Evolutionary conservation across 2,888 invertebrate genomes (phyloP), one percentile per base, ranked within the genome.

Genomic region (Heteropelma amictum): DNA sequence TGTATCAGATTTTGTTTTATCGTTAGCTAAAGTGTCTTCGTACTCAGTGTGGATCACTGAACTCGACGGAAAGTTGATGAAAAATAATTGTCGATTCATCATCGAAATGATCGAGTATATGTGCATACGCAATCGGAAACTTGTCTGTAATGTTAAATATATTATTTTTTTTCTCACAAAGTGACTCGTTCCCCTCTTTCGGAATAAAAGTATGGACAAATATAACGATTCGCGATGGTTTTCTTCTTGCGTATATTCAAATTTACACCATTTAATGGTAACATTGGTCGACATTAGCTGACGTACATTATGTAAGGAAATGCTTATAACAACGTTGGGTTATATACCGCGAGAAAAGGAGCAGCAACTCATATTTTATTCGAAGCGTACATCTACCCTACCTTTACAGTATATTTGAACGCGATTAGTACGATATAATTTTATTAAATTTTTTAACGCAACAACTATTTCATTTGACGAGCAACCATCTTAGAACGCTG

Each of bases 261-360:
- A 56, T 23, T 65, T 71, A 35, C 64, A 70, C 30, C 42, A 30
- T 77, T 69, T 54, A 61, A 63, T 28, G 38, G 51, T 60, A 56
- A 38, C 42, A 60, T 77, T 75, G 77, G 77, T 77, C 49, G 56
- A 75, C 58, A 74, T 40, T 77, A n/a, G n/a, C n/a, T n/a, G n/a
- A 72, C 77, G 77, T 76, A 76, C 72, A 76, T 78, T 63, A 79
- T 79, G 64, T 77, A 77, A 76, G 76, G 77, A 76, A 77, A 73
- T 72, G 54, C 54, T 53, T 68, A 58, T 64, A 72, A 73, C 61
- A 71, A 53, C 58, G 19, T 64, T 33, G n/a, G 28, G 30, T 51
- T 28, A 42, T 49, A 47, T 23, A 40, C 45, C 33, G 21, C 45
- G 49, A 45, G 6, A 35, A 47, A 54, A 14, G 14, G 7, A 17